phyloP scores from a whole-genome alignment of 2,888 invertebrate genomes.

The Germaria angustata region DNA sequence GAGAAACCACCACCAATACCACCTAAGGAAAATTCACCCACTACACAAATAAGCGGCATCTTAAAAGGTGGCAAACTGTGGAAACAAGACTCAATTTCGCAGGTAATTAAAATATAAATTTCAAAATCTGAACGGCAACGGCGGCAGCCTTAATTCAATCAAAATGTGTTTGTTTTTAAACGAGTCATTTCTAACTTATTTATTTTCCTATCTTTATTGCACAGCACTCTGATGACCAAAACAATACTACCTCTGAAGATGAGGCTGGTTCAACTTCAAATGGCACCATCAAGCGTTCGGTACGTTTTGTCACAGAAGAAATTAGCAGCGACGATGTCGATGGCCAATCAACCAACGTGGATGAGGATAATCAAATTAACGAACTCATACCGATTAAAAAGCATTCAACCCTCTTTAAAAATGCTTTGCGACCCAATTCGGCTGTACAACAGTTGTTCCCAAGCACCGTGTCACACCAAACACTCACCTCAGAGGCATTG shows the following conservation, averaged over 20 bases:
- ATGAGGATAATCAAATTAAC: constrained; percentile 78
- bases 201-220: not conserved
- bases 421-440: constrained; percentile 84
- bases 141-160: not conserved
- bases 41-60: constrained; percentile 85
- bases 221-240: constrained; percentile 77
- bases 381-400: constrained; percentile 79
- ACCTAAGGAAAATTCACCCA: constrained; percentile 81
- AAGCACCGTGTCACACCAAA: constrained; percentile 83
- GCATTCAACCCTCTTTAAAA: constrained; percentile 79
- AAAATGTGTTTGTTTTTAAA: not conserved
- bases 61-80: constrained; percentile 89
- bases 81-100: constrained; percentile 83
- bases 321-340: constrained; percentile 75
- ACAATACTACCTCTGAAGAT: constrained; percentile 78
- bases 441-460: constrained; percentile 92
- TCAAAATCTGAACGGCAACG: not conserved
- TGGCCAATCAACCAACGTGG: constrained; percentile 71
- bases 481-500: constrained; percentile 87
- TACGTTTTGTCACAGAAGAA: constrained; percentile 84
- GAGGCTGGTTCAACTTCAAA: constrained; percentile 79
- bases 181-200: not conserved
- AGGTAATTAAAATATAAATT: constrained; percentile 78
- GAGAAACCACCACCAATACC: constrained; percentile 77
- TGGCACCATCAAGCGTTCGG: constrained; percentile 83